Percentiles rank a stretch among this genome's conserved stretches.
Evolutionary conservation across 2,888 invertebrate genomes (phyloP).

Genomic region (Ommatoiulus sabulosus): DNA sequence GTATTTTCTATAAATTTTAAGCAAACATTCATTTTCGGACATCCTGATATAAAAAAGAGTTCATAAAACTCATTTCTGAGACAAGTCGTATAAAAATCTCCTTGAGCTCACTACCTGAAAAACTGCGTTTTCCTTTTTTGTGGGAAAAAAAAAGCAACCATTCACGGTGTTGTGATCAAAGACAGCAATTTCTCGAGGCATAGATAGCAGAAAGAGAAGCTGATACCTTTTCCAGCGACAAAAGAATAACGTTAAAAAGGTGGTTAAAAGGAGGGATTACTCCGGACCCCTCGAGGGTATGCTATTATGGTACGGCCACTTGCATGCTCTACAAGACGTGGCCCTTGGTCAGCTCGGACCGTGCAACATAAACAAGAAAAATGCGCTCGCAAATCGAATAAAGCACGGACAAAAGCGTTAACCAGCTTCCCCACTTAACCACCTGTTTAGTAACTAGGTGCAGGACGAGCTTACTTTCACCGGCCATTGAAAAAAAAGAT

Average conservation of each 20-base stretch:
- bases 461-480: background rate
- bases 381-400: constrained; percentile 1
- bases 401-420: constrained; percentile 34
- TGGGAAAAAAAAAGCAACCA: background rate
- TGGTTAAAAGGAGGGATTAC: background rate
- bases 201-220: background rate
- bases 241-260: background rate
- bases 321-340: background rate
- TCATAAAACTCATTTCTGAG: too few relatives aligned
- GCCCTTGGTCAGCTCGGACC: background rate
- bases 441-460: constrained; percentile 34
- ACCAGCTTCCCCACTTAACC: constrained; percentile 34
- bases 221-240: background rate
- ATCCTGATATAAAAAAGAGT: too few relatives aligned
- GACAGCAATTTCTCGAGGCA: background rate
- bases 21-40: too few relatives aligned
- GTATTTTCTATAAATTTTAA: too few relatives aligned
- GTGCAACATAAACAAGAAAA: background rate
- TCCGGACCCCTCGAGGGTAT: background rate
- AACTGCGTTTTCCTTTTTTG: too few relatives aligned
- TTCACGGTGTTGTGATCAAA: background rate
- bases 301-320: background rate
- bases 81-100: too few relatives aligned
- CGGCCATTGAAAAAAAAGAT: background rate
- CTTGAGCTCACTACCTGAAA: too few relatives aligned